phyloP scores from a whole-genome alignment of 2,797 vertebrate species.

The Catharus ustulatus region DNA sequence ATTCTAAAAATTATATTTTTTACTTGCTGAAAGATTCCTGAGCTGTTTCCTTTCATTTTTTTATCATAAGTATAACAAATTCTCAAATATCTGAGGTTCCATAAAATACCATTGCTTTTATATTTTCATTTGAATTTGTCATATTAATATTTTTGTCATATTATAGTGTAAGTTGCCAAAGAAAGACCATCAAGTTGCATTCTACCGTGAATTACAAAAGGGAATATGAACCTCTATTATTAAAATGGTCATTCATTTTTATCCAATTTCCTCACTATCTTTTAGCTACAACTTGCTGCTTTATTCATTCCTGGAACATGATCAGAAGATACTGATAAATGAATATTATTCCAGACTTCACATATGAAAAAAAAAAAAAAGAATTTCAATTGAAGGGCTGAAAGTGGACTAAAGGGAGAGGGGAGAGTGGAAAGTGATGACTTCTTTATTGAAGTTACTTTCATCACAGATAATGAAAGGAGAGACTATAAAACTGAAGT shows the following conservation, averaged over 20 bases:
- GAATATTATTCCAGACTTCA: conserved; percentile 12
- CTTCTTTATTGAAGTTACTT: not conserved
- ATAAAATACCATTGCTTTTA: not conserved
- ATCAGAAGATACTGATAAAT: not conserved
- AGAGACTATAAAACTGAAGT: not conserved
- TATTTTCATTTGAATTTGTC: not conserved
- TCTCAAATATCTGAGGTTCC: not conserved
- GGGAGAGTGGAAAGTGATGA: not conserved
- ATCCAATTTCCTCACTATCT: conserved; percentile 11
- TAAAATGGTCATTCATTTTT: conserved; percentile 11
- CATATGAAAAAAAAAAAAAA: not conserved
- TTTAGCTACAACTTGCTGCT: not conserved
- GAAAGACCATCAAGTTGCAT: not conserved
- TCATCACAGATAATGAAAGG: not conserved
- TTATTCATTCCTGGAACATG: not conserved
- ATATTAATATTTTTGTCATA: not conserved
- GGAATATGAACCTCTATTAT: not conserved
- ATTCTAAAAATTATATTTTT: not conserved
- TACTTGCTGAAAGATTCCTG: not conserved
- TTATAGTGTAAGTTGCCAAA: not conserved
- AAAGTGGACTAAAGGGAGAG: not conserved
- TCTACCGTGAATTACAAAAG: not conserved
- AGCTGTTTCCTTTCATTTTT: not conserved
- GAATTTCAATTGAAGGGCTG: not conserved
- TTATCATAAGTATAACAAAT: not conserved